A percentile compares a stretch with the other conserved stretches of the same genome.
phyloP scores from a whole-genome alignment of 2,888 invertebrate genomes.

The Noctua comes region DNA sequence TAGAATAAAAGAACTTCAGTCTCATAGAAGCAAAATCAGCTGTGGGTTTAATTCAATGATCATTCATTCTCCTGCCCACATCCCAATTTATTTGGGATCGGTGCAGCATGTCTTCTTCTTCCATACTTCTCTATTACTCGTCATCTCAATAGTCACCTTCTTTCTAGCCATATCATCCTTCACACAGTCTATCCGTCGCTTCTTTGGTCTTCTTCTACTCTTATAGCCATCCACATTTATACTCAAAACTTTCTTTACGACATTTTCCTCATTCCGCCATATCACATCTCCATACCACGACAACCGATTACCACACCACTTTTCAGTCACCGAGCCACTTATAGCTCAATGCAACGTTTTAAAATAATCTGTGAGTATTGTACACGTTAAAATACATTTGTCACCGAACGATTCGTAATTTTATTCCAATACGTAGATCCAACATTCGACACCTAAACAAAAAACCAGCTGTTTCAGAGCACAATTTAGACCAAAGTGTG shows the following conservation, averaged over 20 bases:
- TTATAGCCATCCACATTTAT: too few relatives aligned
- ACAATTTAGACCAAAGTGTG: constrained; percentile 47
- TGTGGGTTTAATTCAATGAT: neutral
- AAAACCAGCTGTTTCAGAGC: constrained; percentile 13
- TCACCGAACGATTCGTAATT: neutral
- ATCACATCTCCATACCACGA: too few relatives aligned
- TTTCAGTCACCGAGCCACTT: neutral
- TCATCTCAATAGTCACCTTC: neutral
- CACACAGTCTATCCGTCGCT: neutral
- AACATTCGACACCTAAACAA: constrained; percentile 14
- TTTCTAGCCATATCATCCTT: neutral
- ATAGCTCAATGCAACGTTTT: neutral
- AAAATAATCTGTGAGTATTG: neutral
- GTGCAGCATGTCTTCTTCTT: too few relatives aligned
- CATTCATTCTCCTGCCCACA: neutral
- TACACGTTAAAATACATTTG: neutral
- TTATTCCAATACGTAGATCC: neutral
- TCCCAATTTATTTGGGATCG: neutral
- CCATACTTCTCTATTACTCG: too few relatives aligned
- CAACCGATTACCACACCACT: neutral
- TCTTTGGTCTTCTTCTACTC: neutral
- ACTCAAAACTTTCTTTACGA: too few relatives aligned
- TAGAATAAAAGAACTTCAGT: neutral
- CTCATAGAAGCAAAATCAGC: neutral
- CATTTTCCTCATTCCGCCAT: too few relatives aligned